These are phyloP conservation scores for Gryllus bimaculatus DNA, from an alignment of 1,140 invertebrate genomes.

Conservation along the genomic window DNA sequence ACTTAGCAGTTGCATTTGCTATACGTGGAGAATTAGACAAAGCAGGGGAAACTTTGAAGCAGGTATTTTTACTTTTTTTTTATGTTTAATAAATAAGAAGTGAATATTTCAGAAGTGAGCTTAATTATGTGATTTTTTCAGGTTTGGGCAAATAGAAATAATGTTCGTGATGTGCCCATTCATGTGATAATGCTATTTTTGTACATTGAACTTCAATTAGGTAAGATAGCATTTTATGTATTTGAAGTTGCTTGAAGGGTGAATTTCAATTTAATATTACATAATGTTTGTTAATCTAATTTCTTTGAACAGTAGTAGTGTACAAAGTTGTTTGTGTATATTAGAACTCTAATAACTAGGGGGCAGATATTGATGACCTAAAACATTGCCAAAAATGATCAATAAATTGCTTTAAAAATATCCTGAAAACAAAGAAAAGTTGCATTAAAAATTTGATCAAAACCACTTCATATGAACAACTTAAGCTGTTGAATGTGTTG, in stretches of 20 bases:
- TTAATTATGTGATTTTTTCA: slow-evolving; percentile 25
- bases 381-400: too few species aligned
- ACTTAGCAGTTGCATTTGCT: slow-evolving; percentile 67
- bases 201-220: slow-evolving; percentile 61
- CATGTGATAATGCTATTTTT: slow-evolving; percentile 62
- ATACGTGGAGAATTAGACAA: slow-evolving; percentile 67
- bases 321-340: slow-evolving; percentile 16
- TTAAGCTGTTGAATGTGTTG: too few species aligned
- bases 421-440: too few species aligned
- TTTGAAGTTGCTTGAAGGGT: slow-evolving; percentile 19
- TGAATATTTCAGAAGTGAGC: neutral
- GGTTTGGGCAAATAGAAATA: slow-evolving; percentile 47
- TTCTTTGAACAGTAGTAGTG: neutral
- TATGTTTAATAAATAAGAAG: slow-evolving; percentile 7
- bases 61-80: slow-evolving; percentile 33
- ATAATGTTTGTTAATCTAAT: slow-evolving; percentile 6
- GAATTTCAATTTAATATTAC: neutral
- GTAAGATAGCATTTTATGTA: slow-evolving; percentile 35
- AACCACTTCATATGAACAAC: too few species aligned
- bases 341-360: neutral
- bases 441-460: too few species aligned
- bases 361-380: too few species aligned
- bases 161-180: slow-evolving; percentile 53
- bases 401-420: neutral
- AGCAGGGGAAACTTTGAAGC: slow-evolving; percentile 56